Percentiles rank a stretch among this genome's conserved stretches.
Conservation (phyloP, 2,888 invertebrate genomes). For the Nemotelus nigrinus region DNA sequence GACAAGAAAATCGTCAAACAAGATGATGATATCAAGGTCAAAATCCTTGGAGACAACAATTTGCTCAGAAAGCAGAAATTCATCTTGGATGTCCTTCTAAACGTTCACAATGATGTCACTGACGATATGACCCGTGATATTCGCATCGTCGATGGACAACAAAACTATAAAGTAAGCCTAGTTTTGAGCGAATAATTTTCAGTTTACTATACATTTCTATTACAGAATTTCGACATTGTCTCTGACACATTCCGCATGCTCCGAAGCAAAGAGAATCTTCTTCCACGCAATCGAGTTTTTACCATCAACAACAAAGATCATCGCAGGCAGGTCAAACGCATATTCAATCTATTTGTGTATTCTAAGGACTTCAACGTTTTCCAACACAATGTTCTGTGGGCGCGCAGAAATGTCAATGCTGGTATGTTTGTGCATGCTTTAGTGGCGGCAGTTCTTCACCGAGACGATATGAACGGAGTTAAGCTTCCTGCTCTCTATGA, state of each 20-base stretch:
- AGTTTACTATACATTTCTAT: slow-evolving; percentile 54
- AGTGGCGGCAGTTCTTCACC: slow-evolving; percentile 74
- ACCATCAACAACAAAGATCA: slow-evolving; percentile 60
- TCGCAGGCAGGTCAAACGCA: slow-evolving; percentile 51
- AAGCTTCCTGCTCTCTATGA: slow-evolving; percentile 79
- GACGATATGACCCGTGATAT: slow-evolving; percentile 19
- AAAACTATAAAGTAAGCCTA: slow-evolving; percentile 32
- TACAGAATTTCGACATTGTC: slow-evolving; percentile 65
- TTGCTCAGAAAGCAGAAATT: slow-evolving; percentile 61
- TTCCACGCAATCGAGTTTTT: slow-evolving; percentile 67
- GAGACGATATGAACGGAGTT: slow-evolving; percentile 73
- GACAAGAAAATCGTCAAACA: slow-evolving; percentile 38
- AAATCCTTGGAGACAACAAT: slow-evolving; percentile 27
- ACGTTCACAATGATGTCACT: slow-evolving; percentile 59
- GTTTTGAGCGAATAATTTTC: neutral
- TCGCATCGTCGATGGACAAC: slow-evolving; percentile 39
- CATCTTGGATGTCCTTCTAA: slow-evolving; percentile 66
- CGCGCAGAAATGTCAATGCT: slow-evolving; percentile 76
- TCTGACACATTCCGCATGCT: slow-evolving; percentile 63
- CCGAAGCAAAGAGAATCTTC: slow-evolving; percentile 64
- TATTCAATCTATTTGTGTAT: slow-evolving; percentile 70
- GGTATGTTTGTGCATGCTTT: slow-evolving; percentile 79
- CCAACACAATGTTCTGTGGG: slow-evolving; percentile 69
- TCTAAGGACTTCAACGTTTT: slow-evolving; percentile 72
- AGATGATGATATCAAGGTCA: slow-evolving; percentile 23